These are phyloP conservation scores for Lasiurus cinereus DNA, from an alignment of 2,113 vertebrate species.

Conservation along the genomic window DNA sequence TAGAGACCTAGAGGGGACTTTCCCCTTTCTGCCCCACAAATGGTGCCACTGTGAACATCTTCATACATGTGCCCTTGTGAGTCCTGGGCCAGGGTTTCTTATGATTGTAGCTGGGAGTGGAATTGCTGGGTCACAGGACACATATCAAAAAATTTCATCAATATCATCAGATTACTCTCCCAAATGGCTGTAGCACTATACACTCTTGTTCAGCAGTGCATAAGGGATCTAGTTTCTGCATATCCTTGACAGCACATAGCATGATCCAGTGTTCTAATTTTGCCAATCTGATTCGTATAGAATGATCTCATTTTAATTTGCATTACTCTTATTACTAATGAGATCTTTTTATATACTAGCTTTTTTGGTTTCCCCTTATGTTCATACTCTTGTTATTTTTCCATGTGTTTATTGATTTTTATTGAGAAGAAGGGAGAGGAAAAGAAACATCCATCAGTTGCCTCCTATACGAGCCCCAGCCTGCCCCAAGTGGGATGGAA, in stretches of 20 bases:
- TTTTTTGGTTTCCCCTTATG: constrained; percentile 46
- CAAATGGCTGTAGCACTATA: background rate
- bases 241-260: background rate
- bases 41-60: background rate
- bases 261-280: constrained; percentile 52
- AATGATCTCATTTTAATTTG: constrained; percentile 59
- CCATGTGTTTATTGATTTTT: background rate
- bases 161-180: background rate
- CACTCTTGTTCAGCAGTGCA: background rate
- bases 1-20: constrained; percentile 32
- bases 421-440: background rate
- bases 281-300: constrained; percentile 18
- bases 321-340: constrained; percentile 48
- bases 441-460: background rate
- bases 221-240: background rate
- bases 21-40: background rate
- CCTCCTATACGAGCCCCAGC: background rate
- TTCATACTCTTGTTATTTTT: background rate
- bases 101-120: background rate
- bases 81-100: background rate
- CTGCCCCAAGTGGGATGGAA: background rate
- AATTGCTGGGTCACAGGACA: background rate
- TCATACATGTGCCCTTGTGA: background rate
- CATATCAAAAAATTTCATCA: background rate
- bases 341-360: constrained; percentile 42